phyloP scores from a whole-genome alignment of 2,113 vertebrate species.

The Gallinago undulata region DNA sequence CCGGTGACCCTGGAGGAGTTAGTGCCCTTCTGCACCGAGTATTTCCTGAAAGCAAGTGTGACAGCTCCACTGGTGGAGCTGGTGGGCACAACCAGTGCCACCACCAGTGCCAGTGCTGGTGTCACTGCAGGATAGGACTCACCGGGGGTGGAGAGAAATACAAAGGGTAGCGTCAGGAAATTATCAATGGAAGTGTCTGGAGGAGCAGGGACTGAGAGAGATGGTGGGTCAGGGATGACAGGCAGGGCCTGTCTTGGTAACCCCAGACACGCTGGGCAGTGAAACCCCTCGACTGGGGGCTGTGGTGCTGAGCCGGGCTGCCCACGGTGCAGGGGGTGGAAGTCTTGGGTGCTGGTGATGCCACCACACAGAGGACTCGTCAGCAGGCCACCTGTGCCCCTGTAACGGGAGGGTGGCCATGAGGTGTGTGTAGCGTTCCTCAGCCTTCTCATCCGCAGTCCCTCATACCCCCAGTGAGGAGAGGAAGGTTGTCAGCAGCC shows the following conservation, averaged over 20 bases:
- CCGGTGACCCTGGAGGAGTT: neutral
- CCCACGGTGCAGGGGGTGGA: accelerated
- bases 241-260: neutral
- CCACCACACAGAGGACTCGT: neutral
- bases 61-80: neutral
- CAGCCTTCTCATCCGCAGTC: neutral
- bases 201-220: neutral
- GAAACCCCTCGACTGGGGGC: neutral
- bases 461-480: neutral
- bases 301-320: neutral
- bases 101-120: neutral
- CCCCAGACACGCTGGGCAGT: no score
- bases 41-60: neutral
- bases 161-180: neutral
- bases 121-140: accelerated
- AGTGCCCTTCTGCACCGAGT: neutral
- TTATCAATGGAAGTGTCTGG: neutral
- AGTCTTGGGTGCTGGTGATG: neutral
- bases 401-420: neutral
- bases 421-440: neutral
- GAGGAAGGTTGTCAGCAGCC: neutral
- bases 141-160: neutral
- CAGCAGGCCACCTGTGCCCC: neutral
- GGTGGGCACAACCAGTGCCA: neutral
- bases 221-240: no score